Evolutionary conservation across 1,140 invertebrate genomes (phyloP), one percentile per base, ranked within the genome.

Genomic region (Atopsyche davidsoni): DNA sequence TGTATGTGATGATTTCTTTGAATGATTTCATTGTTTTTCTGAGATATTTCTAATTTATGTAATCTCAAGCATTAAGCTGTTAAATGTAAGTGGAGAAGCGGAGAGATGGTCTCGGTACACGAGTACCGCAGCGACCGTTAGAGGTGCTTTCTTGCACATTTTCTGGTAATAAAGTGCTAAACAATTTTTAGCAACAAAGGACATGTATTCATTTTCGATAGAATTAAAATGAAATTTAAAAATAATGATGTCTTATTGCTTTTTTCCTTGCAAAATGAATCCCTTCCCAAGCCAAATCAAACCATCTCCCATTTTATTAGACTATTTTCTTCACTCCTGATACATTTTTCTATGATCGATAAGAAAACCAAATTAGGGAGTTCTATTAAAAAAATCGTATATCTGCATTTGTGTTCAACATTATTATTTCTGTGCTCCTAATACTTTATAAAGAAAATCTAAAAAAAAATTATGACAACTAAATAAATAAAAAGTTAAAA

Each of bases 171-270:
- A 42, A 49, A 34, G 36, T 40, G 51, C 50, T 53, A 53, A 57
- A 52, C 43, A 57, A n/a, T n/a, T 51, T 53, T 57, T 57, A 58
- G 51, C 48, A 50, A 57, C 49, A 54, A 53, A 21, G 36, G 41
- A 46, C 56, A 58, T 58, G 56, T 58, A 58, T 58, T 58, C 51
- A 54, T 58, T 54, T 53, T 58, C 56, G 42, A 47, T 58, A 58
- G 56, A 54, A 58, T 54, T 58, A 58, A 57, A 58, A 58, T 42
- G 51, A 57, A 57, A 52, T 52, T 46, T 40, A 53, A 53, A 58
- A 51, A 49, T 46, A 45, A 24, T 2, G n/a, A 17, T n/a, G 39
- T 17, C 40, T 25, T 34, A 40, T 49, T 24, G 19, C 45, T 45
- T 55, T 42, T 36, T 53, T 46, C 3, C 13, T 14, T 35, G 32